phyloP scores from a whole-genome alignment of 2,113 vertebrate genomes.

The Pteruthius melanotis region DNA sequence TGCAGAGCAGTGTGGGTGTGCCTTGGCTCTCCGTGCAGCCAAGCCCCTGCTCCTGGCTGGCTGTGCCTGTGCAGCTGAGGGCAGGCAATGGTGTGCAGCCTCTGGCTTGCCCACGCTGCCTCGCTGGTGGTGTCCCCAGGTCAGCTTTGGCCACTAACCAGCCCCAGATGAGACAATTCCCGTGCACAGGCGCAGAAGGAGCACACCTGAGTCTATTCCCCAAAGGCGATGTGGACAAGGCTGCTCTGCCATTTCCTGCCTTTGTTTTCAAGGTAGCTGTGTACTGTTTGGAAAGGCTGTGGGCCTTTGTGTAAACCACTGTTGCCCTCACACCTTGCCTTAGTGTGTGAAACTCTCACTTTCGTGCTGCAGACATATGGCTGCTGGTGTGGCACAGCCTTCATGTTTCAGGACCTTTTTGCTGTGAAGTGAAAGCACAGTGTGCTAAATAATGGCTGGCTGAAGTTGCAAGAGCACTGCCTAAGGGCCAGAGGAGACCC shows the following conservation, averaged over 20 bases:
- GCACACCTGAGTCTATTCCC: neutral
- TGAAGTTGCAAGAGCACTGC: neutral
- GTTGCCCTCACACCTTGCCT: neutral
- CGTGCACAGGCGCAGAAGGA: rapidly evolving
- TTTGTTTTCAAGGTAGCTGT: neutral
- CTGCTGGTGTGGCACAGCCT: neutral
- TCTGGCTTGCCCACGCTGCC: neutral
- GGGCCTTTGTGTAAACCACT: neutral
- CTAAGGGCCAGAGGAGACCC: neutral
- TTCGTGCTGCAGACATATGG: rapidly evolving
- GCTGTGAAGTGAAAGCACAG: neutral
- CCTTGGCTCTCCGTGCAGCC: rapidly evolving
- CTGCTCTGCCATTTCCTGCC: neutral
- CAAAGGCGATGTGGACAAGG: neutral
- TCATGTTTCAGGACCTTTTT: rapidly evolving
- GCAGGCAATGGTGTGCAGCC: neutral
- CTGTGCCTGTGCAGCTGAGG: neutral
- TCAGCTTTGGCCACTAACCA: neutral
- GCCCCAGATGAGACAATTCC: neutral
- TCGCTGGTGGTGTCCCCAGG: neutral
- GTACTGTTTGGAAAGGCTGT: neutral
- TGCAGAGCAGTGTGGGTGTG: neutral
- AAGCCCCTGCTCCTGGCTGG: neutral
- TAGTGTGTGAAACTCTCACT: neutral
- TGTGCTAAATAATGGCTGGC: neutral